Percentiles rank a stretch among this genome's conserved stretches.
These are phyloP conservation scores for Caenorhabditis panamensis DNA, from an alignment of 2,888 invertebrate genomes.

Conservation along the genomic window DNA sequence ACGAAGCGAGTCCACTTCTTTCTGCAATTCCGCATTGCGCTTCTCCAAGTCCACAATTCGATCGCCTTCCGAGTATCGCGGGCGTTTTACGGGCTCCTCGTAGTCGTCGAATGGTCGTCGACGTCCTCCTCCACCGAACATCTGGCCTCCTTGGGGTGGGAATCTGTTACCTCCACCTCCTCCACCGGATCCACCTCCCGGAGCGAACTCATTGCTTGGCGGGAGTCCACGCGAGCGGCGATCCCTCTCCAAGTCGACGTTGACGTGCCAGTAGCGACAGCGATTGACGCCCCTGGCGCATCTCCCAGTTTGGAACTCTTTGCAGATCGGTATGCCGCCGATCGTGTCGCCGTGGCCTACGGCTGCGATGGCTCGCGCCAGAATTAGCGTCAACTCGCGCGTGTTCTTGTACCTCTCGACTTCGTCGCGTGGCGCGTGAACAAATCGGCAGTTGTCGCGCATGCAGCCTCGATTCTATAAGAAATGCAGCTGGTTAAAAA, in stretches of 20 bases:
- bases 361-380: slow-evolving; percentile 82
- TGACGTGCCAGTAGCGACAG: slow-evolving; percentile 81
- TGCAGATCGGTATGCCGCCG: slow-evolving; percentile 81
- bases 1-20: slow-evolving; percentile 73
- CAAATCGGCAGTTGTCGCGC: slow-evolving; percentile 84
- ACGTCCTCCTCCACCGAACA: slow-evolving; percentile 36
- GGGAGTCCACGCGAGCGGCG: slow-evolving; percentile 82
- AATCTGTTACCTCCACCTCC: slow-evolving; percentile 47
- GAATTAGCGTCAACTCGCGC: slow-evolving; percentile 86
- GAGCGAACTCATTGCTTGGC: slow-evolving; percentile 76
- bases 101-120: slow-evolving; percentile 45
- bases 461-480: slow-evolving; percentile 86
- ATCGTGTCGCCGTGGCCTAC: slow-evolving; percentile 80
- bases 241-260: slow-evolving; percentile 80
- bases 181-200: slow-evolving; percentile 5
- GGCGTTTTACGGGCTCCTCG: slow-evolving; percentile 55
- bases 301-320: slow-evolving; percentile 79
- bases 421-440: slow-evolving; percentile 87
- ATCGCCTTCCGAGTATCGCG: slow-evolving; percentile 58
- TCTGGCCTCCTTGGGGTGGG: slow-evolving; percentile 16
- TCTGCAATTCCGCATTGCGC: slow-evolving; percentile 71
- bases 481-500: background rate
- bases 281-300: slow-evolving; percentile 78
- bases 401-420: slow-evolving; percentile 87
- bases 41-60: slow-evolving; percentile 69